Evolutionary conservation across 2,797 vertebrate species (phyloP).

Genomic region (Eidolon dupreanum): DNA sequence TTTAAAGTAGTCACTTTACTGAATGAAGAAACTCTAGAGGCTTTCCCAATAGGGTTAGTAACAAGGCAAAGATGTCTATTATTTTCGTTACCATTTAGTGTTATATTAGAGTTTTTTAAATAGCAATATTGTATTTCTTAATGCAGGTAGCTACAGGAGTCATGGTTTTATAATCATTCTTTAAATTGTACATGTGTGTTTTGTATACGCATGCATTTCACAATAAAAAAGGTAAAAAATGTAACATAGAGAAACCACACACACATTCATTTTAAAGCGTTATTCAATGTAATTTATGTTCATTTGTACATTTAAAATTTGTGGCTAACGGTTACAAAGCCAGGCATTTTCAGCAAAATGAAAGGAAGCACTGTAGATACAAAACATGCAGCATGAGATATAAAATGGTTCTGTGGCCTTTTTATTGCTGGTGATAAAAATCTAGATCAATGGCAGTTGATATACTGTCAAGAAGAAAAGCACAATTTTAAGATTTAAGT

Average conservation of each 20-base stretch:
- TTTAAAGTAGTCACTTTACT: not conserved
- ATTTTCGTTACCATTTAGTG: not conserved
- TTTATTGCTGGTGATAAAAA: constrained; percentile 62
- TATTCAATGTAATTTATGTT: constrained; percentile 29
- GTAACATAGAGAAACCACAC: not conserved
- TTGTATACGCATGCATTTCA: not conserved
- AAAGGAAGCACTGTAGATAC: not conserved
- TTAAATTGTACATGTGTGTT: not conserved
- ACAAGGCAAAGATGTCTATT: not conserved
- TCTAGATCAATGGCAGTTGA: constrained; percentile 36
- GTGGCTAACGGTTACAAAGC: not conserved
- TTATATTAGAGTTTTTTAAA: not conserved
- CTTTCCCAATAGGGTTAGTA: not conserved
- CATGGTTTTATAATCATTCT: constrained; percentile 46
- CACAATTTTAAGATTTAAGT: constrained; percentile 32
- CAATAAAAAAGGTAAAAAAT: constrained; percentile 4
- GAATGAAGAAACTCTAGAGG: not conserved
- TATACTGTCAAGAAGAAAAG: constrained; percentile 47
- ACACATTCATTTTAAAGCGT: not conserved
- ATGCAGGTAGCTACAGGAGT: not conserved
- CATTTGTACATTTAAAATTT: constrained; percentile 51
- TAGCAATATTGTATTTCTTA: not conserved
- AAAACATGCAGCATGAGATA: not conserved
- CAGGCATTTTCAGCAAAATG: constrained; percentile 39
- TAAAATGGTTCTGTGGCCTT: constrained; percentile 45